phyloP scores from a whole-genome alignment of 1,140 invertebrate genomes.

The Drosophila orosa region DNA sequence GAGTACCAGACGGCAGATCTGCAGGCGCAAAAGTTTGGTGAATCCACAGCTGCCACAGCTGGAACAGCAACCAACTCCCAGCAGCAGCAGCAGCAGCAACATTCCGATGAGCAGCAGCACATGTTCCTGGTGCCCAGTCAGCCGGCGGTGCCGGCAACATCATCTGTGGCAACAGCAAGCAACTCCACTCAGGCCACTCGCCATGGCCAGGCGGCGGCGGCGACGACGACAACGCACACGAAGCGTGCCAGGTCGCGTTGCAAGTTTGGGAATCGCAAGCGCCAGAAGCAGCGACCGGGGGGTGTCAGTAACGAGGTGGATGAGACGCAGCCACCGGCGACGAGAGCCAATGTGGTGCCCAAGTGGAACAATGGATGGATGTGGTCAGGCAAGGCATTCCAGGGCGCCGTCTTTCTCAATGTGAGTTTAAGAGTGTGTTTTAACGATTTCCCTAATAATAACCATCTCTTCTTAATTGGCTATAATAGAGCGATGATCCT shows the following conservation, averaged over 20 bases:
- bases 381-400: constrained; percentile 93
- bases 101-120: constrained; percentile 72
- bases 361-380: constrained; percentile 96
- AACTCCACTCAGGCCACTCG: constrained; percentile 21
- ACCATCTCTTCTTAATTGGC: rapidly evolving
- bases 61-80: constrained; percentile 5
- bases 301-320: constrained; percentile 75
- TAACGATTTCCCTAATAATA: no score
- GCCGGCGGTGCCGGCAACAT: constrained; percentile 6
- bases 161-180: not conserved
- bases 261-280: constrained; percentile 81
- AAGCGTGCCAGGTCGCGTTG: constrained; percentile 74
- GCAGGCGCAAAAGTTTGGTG: constrained; percentile 60
- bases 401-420: constrained; percentile 94
- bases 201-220: constrained; percentile 31
- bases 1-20: constrained; percentile 70
- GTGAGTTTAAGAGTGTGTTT: constrained; percentile 88
- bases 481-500: constrained; percentile 91
- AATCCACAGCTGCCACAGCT: constrained; percentile 16
- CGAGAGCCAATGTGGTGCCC: constrained; percentile 86
- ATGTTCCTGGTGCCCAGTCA: constrained; percentile 62
- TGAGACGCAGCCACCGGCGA: constrained; percentile 77
- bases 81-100: constrained; percentile 47
- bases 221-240: constrained; percentile 42
- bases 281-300: constrained; percentile 67